A percentile compares a stretch with the other conserved stretches of the same genome.
Conservation (phyloP, 2,113 vertebrate genomes). For the Trematomus loennbergii region DNA sequence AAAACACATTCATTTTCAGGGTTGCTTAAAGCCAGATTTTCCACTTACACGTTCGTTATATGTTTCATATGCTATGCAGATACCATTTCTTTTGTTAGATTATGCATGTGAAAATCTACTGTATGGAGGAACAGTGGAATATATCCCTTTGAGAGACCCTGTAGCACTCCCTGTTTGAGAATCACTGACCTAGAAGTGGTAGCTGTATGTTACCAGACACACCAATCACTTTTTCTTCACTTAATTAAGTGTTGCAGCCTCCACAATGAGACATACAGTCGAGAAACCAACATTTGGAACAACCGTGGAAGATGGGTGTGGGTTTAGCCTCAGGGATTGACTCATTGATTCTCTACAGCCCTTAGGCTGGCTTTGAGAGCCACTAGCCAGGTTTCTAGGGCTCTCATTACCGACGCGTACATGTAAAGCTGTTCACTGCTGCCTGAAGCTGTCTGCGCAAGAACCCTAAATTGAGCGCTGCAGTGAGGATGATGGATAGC, state of each 20-base stretch:
- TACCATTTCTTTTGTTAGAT: neutral
- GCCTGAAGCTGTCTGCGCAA: constrained; percentile 70
- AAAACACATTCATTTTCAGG: constrained; percentile 17
- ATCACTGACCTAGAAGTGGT: neutral
- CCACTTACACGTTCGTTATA: neutral
- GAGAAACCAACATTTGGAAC: constrained; percentile 50
- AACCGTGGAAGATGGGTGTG: constrained; percentile 44
- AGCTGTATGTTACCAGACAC: neutral
- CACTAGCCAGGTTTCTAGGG: constrained; percentile 73
- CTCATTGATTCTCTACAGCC: constrained; percentile 74
- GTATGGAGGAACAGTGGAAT: neutral
- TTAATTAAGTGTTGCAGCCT: constrained; percentile 42
- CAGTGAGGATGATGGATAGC: constrained; percentile 77
- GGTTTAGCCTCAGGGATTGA: constrained; percentile 63
- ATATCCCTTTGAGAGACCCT: neutral
- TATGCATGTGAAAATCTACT: neutral
- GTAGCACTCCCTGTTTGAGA: neutral
- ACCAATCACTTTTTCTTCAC: constrained; percentile 32
- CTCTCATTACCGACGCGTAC: constrained; percentile 76
- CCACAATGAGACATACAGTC: constrained; percentile 15
- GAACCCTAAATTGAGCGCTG: constrained; percentile 67
- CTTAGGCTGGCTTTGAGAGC: constrained; percentile 65
- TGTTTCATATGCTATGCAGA: neutral
- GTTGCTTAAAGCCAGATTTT: constrained; percentile 19
- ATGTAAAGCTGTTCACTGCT: constrained; percentile 73